phyloP scores from a whole-genome alignment of 92 coral and sea anemone species.

The Metridium senile region DNA sequence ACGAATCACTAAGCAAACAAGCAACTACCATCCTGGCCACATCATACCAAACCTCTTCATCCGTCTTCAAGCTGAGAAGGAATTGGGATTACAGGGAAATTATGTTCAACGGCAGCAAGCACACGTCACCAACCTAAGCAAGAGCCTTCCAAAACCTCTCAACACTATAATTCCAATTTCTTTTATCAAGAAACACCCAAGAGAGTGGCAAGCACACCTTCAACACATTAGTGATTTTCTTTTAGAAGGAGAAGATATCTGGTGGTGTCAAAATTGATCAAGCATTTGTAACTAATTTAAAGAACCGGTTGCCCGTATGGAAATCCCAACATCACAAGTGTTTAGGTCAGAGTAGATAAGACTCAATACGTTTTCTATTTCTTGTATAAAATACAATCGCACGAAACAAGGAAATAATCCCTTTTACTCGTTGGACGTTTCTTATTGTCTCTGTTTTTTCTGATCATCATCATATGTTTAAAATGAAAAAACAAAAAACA shows the following conservation, averaged over 20 bases:
- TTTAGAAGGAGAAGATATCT: conserved; percentile 45
- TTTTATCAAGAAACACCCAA: conserved; percentile 24
- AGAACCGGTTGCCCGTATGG: too few species aligned
- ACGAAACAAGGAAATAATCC: too few species aligned
- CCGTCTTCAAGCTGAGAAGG: conserved; percentile 57
- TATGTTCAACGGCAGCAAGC: conserved; percentile 49
- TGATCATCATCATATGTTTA: too few species aligned
- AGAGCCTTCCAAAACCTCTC: conserved; percentile 31
- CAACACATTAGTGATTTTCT: conserved; percentile 52
- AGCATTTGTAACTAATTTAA: too few species aligned
- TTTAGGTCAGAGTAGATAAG: too few species aligned
- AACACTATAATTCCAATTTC: conserved; percentile 37
- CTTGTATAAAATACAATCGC: too few species aligned
- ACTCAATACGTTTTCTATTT: too few species aligned
- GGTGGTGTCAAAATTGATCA: conserved; percentile 45
- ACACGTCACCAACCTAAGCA: conserved; percentile 44
- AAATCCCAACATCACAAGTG: too few species aligned
- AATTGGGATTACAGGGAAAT: conserved; percentile 40
- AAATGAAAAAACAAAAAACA: too few species aligned
- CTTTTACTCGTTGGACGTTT: too few species aligned
- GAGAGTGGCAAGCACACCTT: conserved; percentile 56
- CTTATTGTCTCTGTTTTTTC: too few species aligned
- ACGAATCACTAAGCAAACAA: conserved; percentile 46
- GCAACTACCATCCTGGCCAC: conserved; percentile 55
- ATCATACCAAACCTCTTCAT: conserved; percentile 52